Base-by-base conservation (phyloP, 2,888 invertebrate species). In the Leptopilina syphax region DNA sequence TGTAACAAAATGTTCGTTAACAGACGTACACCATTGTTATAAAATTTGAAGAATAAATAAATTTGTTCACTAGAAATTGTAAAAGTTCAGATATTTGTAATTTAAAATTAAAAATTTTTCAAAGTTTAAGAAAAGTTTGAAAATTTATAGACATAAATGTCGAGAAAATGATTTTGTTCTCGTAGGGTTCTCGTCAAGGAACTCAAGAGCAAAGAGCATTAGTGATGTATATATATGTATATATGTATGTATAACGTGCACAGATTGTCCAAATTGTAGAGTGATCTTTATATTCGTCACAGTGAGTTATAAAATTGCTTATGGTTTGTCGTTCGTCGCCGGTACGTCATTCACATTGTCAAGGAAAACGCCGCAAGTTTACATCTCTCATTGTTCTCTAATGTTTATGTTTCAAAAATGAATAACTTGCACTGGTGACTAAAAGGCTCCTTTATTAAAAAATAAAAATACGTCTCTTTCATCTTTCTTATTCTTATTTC, bases 281-380 rank as follows among this genome's bases (percentile, higher is more conserved):
- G 63, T 18, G n/a, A 60, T 60, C n/a, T 60, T 63, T 63, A 60
- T 63, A 24, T 50, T 50, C 50, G 50, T 50, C 10, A 18, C 18
- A 63, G 18, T 63, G 63, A 63, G 63, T 63, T 63, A 63, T 24
- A 63, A 63, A 63, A 63, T 63, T 63, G 63, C 63, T 63, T 63
- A 9, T n/a, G 34, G 34, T 63, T 18, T 24, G 63, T 18, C 6
- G 63, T 24, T 63, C 24, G 63, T 24, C 63, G 18, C 63, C 18
- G 18, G 63, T 63, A 18, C 63, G 63, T 63, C 63, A 63, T 63
- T 63, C 63, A 63, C 63, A 63, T 60, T 60, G 18, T 18, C 50
- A 63, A 63, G 63, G 18, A 63, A 63, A 63, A 63, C 24, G 24
- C 24, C 24, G 24, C 63, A 63, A 60, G 18, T 60, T n/a, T 47